Conservation (phyloP, 2,888 invertebrate species). For the Ormyrus nitidulus region DNA sequence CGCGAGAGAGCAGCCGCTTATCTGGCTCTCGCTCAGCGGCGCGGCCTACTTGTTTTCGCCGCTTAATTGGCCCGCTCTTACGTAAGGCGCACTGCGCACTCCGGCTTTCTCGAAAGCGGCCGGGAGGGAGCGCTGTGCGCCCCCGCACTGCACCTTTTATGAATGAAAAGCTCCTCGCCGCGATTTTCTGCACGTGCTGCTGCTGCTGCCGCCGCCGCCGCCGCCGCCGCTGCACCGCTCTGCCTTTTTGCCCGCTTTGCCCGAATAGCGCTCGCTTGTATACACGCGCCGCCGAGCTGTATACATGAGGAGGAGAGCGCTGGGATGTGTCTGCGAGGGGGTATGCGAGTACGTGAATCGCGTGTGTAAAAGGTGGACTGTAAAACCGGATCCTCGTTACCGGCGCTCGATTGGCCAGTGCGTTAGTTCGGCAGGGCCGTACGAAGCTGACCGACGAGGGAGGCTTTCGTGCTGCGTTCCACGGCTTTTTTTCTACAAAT, state of each 20-base stretch:
- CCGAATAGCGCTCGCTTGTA: no score
- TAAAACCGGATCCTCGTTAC: slow-evolving; percentile 52
- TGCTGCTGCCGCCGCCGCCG: neutral
- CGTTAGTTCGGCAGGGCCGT: slow-evolving; percentile 40
- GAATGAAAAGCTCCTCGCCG: slow-evolving; percentile 42
- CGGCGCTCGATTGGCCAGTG: slow-evolving; percentile 30
- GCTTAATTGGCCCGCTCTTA: neutral
- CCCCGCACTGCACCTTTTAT: slow-evolving; percentile 36
- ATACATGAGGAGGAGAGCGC: neutral
- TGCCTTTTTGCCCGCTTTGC: neutral
- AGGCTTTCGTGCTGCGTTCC: no score
- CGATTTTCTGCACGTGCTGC: neutral
- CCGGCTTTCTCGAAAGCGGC: neutral
- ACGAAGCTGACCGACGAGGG: neutral
- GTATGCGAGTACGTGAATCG: slow-evolving; percentile 26
- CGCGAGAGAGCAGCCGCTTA: no score
- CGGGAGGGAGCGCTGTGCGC: neutral
- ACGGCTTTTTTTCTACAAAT: no score
- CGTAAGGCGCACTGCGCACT: neutral
- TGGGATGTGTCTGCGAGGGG: neutral
- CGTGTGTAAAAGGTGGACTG: slow-evolving; percentile 42
- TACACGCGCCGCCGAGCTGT: neutral
- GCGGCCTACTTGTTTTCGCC: neutral
- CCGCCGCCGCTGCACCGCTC: neutral
- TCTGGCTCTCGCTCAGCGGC: no score